These are phyloP conservation scores for Cataglyphis altisquamis DNA, from an alignment of 2,888 invertebrate species.

Conservation along the genomic window DNA sequence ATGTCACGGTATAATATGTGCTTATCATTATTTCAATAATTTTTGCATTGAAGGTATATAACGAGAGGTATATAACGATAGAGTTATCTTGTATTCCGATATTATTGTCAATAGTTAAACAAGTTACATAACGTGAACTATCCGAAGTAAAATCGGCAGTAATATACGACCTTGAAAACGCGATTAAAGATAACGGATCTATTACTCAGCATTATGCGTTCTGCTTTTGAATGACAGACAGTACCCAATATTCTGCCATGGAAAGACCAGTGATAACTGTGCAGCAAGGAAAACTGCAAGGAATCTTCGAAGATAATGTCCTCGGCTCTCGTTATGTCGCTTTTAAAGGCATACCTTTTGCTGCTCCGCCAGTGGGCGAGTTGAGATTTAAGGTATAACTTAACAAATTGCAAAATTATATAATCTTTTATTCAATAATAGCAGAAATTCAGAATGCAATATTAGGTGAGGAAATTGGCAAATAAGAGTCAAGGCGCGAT, in stretches of 20 bases:
- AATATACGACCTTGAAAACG: too few species aligned
- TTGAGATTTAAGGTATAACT: constrained; percentile 84
- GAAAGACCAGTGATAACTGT: constrained; percentile 76
- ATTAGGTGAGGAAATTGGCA: too few species aligned
- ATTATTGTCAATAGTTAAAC: too few species aligned
- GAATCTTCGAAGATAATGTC: constrained; percentile 74
- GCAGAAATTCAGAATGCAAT: too few species aligned
- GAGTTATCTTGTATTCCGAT: too few species aligned
- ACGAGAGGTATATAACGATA: too few species aligned
- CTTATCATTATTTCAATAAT: not conserved
- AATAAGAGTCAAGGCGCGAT: too few species aligned
- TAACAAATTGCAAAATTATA: not conserved
- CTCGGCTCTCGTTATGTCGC: constrained; percentile 78
- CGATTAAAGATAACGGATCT: too few species aligned
- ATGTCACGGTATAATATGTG: not conserved
- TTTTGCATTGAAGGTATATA: not conserved
- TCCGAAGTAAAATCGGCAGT: too few species aligned
- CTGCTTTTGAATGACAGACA: not conserved
- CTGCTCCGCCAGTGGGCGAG: constrained; percentile 83
- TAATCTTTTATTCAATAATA: constrained; percentile 71
- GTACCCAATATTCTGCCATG: constrained; percentile 54
- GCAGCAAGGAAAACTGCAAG: constrained; percentile 81
- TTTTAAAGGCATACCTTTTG: constrained; percentile 85
- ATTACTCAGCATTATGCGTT: not conserved
- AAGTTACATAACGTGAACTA: too few species aligned